Percentiles rank a stretch among this genome's conserved stretches.
Evolutionary conservation across 2,113 vertebrate genomes (phyloP).

Genomic region (Hiodon alosoides): DNA sequence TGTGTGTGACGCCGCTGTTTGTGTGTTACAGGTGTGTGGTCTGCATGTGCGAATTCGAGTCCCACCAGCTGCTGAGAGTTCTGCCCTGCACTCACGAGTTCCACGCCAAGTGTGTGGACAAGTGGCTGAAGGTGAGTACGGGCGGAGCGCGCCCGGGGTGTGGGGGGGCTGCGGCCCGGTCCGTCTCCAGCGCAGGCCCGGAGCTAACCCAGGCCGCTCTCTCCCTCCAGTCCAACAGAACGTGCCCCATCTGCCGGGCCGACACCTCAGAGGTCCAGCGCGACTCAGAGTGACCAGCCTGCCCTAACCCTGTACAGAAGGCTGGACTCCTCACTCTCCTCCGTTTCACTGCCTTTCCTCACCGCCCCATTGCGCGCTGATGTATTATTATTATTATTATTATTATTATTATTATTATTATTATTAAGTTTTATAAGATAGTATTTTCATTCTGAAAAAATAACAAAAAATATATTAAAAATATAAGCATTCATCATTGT

Average conservation of each 20-base stretch:
- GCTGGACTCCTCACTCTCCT: too few species aligned
- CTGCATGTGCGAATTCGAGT: slow-evolving; percentile 98
- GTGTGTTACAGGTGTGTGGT: slow-evolving; percentile 82
- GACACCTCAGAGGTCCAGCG: slow-evolving; percentile 95
- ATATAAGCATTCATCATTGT: not conserved
- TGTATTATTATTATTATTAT: too few species aligned
- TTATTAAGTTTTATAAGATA: too few species aligned
- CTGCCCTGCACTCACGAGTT: slow-evolving; percentile 97
- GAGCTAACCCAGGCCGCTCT: not conserved
- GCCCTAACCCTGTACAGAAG: too few species aligned
- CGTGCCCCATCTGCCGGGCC: slow-evolving; percentile 95
- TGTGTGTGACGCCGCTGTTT: slow-evolving; percentile 2
- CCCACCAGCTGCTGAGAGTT: slow-evolving; percentile 93
- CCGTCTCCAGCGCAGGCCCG: not conserved
- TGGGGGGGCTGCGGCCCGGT: too few species aligned
- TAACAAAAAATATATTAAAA: not conserved
- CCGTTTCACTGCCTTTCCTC: not conserved
- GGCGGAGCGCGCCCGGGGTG: not conserved
- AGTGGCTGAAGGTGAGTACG: slow-evolving; percentile 91
- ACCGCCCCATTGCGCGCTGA: not conserved
- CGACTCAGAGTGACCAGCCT: slow-evolving; percentile 85
- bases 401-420: too few species aligned
- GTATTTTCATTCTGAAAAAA: too few species aligned
- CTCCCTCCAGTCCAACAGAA: slow-evolving; percentile 76
- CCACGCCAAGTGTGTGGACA: slow-evolving; percentile 97